Base-by-base conservation (phyloP, 1,140 invertebrate species). In the Tetraneura akinire region DNA sequence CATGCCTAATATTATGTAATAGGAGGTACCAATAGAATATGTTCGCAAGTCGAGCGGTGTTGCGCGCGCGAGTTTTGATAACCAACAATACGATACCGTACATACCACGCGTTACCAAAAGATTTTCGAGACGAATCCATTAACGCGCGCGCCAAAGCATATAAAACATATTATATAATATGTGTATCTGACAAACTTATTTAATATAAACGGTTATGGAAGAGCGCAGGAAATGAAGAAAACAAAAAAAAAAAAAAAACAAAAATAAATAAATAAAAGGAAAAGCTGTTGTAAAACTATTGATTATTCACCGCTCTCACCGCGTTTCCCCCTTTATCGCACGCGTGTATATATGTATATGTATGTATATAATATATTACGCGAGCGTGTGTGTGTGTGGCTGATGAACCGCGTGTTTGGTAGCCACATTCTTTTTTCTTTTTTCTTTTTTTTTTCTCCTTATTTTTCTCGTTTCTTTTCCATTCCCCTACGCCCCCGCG, bases 221-320 rank as follows among this genome's bases (percentile, higher is more conserved):
- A 18, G 23, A 71, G 26, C 47, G 68, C 18, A 49, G 23, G 47
- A 51, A 51, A 51, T 51, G 45, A 29, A 37, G n/a, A n/a, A 70
- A 49, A n/a, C n/a, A n/a, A 70, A 70, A 49, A 60, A 62, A 23
- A 55, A 23, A 55, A 23, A 51, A 55, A 55, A 23, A 23, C 1
- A 55, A 9, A 71, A 29, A 71, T 51, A 71, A 49, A 71, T 71
- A 71, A 71, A 71, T 71, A 84, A 81, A 85, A 85, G 85, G 86
- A 85, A 86, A 85, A 84, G 85, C 85, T 85, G 85, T 85, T 76
- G 53, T 78, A 78, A 78, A 78, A 78, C 74, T 78, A 78, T 78
- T 78, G 74, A 78, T 78, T 78, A 78, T 78, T 78, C 74, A 78
- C 74, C 74, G 53, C 71, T 23, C 29, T 32, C 14, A 37, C 13